phyloP scores from a whole-genome alignment of 2,888 invertebrate genomes.

The Lordiphosa andalusiaca region DNA sequence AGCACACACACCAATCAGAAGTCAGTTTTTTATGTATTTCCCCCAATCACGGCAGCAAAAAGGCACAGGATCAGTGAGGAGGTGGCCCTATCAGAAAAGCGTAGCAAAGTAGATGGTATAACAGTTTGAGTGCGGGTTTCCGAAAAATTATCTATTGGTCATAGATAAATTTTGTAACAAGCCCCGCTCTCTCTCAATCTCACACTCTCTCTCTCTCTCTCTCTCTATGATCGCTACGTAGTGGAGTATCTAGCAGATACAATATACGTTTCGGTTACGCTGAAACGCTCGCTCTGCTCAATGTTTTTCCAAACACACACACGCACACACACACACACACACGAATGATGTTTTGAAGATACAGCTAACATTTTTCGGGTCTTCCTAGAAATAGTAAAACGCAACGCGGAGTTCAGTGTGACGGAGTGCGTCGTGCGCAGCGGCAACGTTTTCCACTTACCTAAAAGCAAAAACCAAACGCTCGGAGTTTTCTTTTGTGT shows the following conservation, averaged over 20 bases:
- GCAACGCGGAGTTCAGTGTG: constrained; percentile 72
- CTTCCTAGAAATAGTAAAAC: constrained; percentile 77
- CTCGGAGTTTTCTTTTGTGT: constrained; percentile 12
- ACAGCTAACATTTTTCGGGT: constrained; percentile 53
- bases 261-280: constrained; percentile 36
- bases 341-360: constrained; percentile 56
- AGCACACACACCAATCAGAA: constrained; percentile 44
- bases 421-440: constrained; percentile 76
- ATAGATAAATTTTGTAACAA: constrained; percentile 45
- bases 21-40: constrained; percentile 44
- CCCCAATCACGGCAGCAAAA: no score
- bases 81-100: constrained; percentile 38
- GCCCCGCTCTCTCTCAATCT: constrained; percentile 12
- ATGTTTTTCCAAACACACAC: constrained; percentile 50
- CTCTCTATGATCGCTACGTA: constrained; percentile 48
- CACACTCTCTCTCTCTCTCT: constrained; percentile 3
- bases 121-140: constrained; percentile 19
- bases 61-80: constrained; percentile 20
- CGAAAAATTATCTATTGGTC: constrained; percentile 12
- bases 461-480: constrained; percentile 9
- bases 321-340: constrained; percentile 11
- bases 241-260: constrained; percentile 57
- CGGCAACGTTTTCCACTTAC: constrained; percentile 61
- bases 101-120: constrained; percentile 8
- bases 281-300: constrained; percentile 30